These are phyloP conservation scores for Thunnus thynnus DNA, from an alignment of 2,113 vertebrate genomes.

Conservation along the genomic window DNA sequence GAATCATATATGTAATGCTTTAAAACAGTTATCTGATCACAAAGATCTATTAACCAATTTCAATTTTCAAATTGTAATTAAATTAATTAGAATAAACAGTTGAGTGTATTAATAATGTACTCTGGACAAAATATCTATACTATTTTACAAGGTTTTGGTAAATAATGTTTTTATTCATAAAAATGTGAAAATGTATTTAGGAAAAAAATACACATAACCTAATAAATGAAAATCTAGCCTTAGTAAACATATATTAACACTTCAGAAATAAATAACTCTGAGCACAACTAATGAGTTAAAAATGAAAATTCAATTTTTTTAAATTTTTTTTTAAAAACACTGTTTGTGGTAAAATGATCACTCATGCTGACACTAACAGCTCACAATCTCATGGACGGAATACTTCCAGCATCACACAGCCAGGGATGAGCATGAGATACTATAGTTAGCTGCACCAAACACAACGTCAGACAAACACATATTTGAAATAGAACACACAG, in stretches of 20 bases:
- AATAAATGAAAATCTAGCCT: background rate
- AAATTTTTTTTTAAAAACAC: background rate
- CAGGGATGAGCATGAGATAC: constrained; percentile 43
- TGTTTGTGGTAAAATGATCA: constrained; percentile 46
- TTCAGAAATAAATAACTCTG: constrained; percentile 16
- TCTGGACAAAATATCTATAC: background rate
- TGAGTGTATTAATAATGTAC: background rate
- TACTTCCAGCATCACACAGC: constrained; percentile 36
- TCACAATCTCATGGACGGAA: constrained; percentile 28
- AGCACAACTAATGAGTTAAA: constrained; percentile 25
- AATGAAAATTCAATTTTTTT: constrained; percentile 19
- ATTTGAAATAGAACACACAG: constrained; percentile 48
- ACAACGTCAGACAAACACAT: constrained; percentile 50
- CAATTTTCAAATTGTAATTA: background rate
- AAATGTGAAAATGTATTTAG: constrained; percentile 15
- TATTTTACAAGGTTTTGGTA: background rate
- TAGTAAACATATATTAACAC: constrained; percentile 11
- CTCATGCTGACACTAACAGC: constrained; percentile 25
- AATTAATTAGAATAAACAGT: constrained; percentile 30
- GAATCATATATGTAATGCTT: background rate
- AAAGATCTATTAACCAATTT: background rate
- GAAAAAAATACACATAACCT: background rate
- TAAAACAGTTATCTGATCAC: constrained; percentile 11
- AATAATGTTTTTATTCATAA: constrained; percentile 9
- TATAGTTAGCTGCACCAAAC: constrained; percentile 54